Conservation (phyloP, 2,797 vertebrate species). For the Epinephelus coioides region DNA sequence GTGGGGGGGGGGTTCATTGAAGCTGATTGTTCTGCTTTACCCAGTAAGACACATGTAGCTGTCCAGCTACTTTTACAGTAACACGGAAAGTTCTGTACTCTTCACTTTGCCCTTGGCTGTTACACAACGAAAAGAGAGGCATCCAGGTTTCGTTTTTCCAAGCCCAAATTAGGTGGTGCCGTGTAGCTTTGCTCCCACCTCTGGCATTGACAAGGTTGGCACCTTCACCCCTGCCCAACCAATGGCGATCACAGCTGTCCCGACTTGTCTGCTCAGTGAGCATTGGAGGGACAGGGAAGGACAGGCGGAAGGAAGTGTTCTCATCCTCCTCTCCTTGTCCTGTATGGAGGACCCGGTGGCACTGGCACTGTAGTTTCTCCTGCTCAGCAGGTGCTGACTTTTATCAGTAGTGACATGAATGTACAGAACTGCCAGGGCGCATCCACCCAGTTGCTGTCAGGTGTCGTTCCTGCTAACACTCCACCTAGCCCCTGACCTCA, state of each 20-base stretch:
- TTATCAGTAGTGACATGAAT: slow-evolving; percentile 81
- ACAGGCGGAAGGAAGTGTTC: slow-evolving; percentile 80
- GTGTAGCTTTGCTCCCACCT: slow-evolving; percentile 64
- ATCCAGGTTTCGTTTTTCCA: slow-evolving; percentile 63
- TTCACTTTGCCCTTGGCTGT: slow-evolving; percentile 65
- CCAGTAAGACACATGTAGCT: slow-evolving; percentile 22
- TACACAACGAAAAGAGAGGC: slow-evolving; percentile 56
- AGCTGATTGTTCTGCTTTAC: slow-evolving; percentile 13
- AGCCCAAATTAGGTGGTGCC: slow-evolving; percentile 52
- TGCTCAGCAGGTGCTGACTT: slow-evolving; percentile 78
- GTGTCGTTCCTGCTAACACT: slow-evolving; percentile 84
- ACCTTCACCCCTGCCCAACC: slow-evolving; percentile 69
- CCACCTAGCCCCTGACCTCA: slow-evolving; percentile 82
- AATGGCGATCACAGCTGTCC: slow-evolving; percentile 73
- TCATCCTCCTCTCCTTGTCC: slow-evolving; percentile 65
- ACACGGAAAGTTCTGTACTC: slow-evolving; percentile 55
- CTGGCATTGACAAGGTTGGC: slow-evolving; percentile 72
- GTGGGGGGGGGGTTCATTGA: background rate
- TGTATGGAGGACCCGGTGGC: slow-evolving; percentile 71
- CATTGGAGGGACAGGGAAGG: slow-evolving; percentile 72
- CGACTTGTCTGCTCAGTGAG: slow-evolving; percentile 75
- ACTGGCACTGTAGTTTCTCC: slow-evolving; percentile 66
- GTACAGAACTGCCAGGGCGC: slow-evolving; percentile 85
- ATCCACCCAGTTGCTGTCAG: slow-evolving; percentile 81
- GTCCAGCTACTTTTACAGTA: slow-evolving; percentile 34